Base-by-base conservation (phyloP, 1,140 invertebrate species). In the Reticulitermes speratus region DNA sequence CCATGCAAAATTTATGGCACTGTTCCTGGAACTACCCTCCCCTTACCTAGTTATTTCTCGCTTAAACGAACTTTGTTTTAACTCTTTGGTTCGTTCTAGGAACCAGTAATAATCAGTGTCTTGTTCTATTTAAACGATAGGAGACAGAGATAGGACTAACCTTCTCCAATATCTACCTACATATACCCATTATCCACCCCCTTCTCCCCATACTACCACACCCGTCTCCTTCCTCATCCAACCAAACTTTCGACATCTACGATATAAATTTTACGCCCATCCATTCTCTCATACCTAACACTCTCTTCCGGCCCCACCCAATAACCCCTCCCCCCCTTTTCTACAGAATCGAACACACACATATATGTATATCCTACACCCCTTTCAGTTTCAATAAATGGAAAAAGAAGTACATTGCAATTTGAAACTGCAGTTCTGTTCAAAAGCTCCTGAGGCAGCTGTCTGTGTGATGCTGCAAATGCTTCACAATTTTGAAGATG, bases 311-410 rank as follows among this genome's bases (percentile, higher is more conserved):
- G 8, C n/a, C 30, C 16, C 30, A 75, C n/a, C 65, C 65, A 25
- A 30, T 1, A 9, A 0, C 6, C 65, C n/a, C 25, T 7, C 65
- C 25, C 1, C 65, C 65, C 0, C n/a, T 30, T 8, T 75, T 5
- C 2, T 30, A 75, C 25, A 25, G 65, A 75, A 75, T 11, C 65
- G 25, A 75, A 75, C 65, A 75, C 21, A 65, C 65, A 75, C 65
- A 75, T 30, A 75, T 30, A 14, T 25, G 19, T 9, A 12, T 65
- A 65, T n/a, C 19, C 59, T 25, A 65, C 8, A 65, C 3, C 59
- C 59, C 59, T 65, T 65, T n/a, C 65, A 25, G 65, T 75, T 75
- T 75, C 65, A 75, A 75, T 75, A 75, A 75, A 75, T 75, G n/a
- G 25, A 30, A 65, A 69, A 69, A 75, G 65, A 75, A 75, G 65